These are phyloP conservation scores for Struthio camelus DNA, from an alignment of 2,113 vertebrate species.

Conservation along the genomic window DNA sequence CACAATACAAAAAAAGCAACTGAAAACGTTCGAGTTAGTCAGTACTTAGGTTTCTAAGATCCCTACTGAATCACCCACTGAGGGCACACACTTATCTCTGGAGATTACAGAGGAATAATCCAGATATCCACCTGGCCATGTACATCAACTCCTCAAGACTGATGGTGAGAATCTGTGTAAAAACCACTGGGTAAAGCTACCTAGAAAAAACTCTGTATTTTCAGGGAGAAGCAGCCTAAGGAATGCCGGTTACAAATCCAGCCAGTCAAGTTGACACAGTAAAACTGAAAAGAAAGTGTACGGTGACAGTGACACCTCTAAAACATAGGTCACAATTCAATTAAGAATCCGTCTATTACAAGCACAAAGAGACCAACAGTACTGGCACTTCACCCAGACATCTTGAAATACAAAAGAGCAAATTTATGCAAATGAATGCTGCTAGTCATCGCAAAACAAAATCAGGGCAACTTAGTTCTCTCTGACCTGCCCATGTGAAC, in stretches of 20 bases:
- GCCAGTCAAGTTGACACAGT: constrained; percentile 36
- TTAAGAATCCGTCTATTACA: constrained; percentile 43
- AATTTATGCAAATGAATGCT: background rate
- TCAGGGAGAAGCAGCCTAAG: background rate
- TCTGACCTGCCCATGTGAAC: background rate
- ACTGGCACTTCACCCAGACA: background rate
- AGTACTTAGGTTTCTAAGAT: background rate
- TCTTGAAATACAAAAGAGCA: background rate
- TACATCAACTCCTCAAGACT: background rate
- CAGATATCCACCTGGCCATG: background rate
- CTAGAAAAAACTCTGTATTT: background rate
- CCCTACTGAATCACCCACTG: background rate
- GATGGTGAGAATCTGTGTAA: background rate
- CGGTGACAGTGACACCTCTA: constrained; percentile 44
- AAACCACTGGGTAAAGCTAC: background rate
- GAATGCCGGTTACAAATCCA: constrained; percentile 37
- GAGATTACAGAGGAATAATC: background rate
- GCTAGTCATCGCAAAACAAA: background rate
- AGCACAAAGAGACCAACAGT: background rate
- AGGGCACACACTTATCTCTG: background rate
- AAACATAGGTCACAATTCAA: constrained; percentile 56
- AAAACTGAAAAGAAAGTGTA: constrained; percentile 59
- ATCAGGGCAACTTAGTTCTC: background rate
- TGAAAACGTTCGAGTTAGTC: background rate
- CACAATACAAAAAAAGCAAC: background rate